Conservation (phyloP, 2,113 vertebrate species). For the Capricornis sumatraensis region DNA sequence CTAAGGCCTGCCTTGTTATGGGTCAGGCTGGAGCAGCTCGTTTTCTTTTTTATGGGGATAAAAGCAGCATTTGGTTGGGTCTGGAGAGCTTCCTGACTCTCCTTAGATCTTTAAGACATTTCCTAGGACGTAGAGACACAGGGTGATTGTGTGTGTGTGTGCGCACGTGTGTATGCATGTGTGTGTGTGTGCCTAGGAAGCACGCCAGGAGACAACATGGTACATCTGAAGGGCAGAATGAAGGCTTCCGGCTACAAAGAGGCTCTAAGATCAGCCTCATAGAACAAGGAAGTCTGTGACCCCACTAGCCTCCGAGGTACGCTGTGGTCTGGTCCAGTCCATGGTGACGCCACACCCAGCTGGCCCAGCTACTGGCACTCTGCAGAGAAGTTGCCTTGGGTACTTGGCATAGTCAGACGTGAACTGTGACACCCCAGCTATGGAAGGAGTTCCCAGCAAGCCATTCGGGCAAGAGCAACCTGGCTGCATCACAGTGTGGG, state of each 20-base stretch:
- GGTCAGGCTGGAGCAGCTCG: not conserved
- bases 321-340: not conserved
- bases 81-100: conserved; percentile 50
- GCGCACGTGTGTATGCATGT: not conserved
- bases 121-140: not conserved
- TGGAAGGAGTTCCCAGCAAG: not conserved
- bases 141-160: not conserved
- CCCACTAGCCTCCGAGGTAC: no score
- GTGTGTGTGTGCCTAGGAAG: not conserved
- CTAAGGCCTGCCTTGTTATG: not conserved
- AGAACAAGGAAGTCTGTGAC: rapidly evolving
- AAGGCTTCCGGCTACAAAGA: not conserved
- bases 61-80: conserved; percentile 12
- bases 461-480: not conserved
- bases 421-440: not conserved
- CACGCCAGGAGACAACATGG: not conserved
- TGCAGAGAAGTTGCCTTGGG: not conserved
- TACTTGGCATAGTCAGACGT: not conserved
- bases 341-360: rapidly evolving
- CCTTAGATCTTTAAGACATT: conserved; percentile 40
- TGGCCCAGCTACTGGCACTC: not conserved
- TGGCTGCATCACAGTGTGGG: not conserved
- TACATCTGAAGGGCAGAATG: not conserved
- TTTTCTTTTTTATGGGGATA: not conserved
- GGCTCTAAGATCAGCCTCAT: not conserved